Conservation (phyloP, 2,888 invertebrate species). For the Eretmocerus hayati region DNA sequence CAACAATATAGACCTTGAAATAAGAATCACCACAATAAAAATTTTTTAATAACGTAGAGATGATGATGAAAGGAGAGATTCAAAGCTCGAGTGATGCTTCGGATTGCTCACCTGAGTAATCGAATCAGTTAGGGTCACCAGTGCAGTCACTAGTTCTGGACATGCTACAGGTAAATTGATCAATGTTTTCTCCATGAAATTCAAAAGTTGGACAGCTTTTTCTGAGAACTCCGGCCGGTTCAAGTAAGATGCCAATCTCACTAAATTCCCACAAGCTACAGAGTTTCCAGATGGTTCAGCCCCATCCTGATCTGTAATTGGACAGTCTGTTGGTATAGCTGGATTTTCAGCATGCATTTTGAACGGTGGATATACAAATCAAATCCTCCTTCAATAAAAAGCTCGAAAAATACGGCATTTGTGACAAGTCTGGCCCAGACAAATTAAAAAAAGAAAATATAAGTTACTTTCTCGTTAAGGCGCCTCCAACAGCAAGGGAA, state of each 20-base stretch:
- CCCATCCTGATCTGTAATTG: constrained; percentile 80
- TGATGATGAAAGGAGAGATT: background rate
- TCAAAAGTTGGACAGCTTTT: constrained; percentile 56
- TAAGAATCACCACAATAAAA: background rate
- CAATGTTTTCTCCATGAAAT: constrained; percentile 57
- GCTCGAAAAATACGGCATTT: too few relatives aligned
- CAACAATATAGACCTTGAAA: constrained; percentile 60
- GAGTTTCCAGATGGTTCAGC: constrained; percentile 93
- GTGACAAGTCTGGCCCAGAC: too few relatives aligned
- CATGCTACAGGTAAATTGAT: constrained; percentile 60
- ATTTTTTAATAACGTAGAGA: constrained; percentile 2
- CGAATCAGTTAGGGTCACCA: constrained; percentile 62
- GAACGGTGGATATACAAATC: too few relatives aligned
- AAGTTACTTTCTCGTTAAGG: background rate
- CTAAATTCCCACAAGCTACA: constrained; percentile 73
- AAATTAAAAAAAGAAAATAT: too few relatives aligned
- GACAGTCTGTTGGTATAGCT: too few relatives aligned
- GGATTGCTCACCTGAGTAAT: constrained; percentile 60
- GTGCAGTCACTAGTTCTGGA: constrained; percentile 69
- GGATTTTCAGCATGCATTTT: too few relatives aligned
- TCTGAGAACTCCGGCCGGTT: constrained; percentile 51
- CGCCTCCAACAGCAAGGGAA: too few relatives aligned
- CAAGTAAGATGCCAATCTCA: constrained; percentile 66
- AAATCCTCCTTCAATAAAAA: too few relatives aligned
- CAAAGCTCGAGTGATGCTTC: too few relatives aligned